A percentile compares a stretch with the other conserved stretches of the same genome.
These are phyloP conservation scores for Brachypalpus laphriformis DNA, from an alignment of 2,888 invertebrate genomes.

Conservation along the genomic window DNA sequence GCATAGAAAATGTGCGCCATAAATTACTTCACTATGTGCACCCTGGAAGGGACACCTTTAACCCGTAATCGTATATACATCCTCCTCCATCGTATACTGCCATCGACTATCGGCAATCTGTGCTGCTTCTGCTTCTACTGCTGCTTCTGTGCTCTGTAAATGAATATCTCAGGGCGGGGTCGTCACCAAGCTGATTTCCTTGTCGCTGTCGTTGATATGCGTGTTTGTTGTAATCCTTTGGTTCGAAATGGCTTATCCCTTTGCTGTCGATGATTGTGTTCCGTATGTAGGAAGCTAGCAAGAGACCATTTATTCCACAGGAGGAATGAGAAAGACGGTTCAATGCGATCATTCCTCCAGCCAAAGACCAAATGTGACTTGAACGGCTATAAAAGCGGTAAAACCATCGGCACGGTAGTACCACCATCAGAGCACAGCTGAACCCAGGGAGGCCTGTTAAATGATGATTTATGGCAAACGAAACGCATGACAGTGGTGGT, in stretches of 20 bases:
- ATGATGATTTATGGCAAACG: slow-evolving; percentile 68
- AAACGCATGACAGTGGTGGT: slow-evolving; percentile 64
- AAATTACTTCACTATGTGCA: slow-evolving; percentile 59
- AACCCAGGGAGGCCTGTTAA: slow-evolving; percentile 61
- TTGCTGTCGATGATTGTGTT: slow-evolving; percentile 64
- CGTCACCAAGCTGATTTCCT: slow-evolving; percentile 66
- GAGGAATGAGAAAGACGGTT: slow-evolving; percentile 42
- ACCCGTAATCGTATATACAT: slow-evolving; percentile 56
- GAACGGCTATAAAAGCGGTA: slow-evolving; percentile 47
- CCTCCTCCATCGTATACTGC: slow-evolving; percentile 3
- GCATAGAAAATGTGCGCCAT: slow-evolving; percentile 53
- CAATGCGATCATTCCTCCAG: slow-evolving; percentile 29
- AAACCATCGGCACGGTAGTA: slow-evolving; percentile 21
- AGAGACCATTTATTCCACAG: slow-evolving; percentile 41
- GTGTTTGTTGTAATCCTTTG: slow-evolving; percentile 58
- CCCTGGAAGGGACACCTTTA: slow-evolving; percentile 58
- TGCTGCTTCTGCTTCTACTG: slow-evolving; percentile 2
- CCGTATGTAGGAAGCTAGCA: slow-evolving; percentile 1
- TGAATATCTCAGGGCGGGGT: slow-evolving; percentile 65
- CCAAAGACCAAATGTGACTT: slow-evolving; percentile 68
- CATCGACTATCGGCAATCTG: slow-evolving; percentile 55
- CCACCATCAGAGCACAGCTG: slow-evolving; percentile 28
- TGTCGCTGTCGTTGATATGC: slow-evolving; percentile 66
- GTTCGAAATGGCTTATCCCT: slow-evolving; percentile 53
- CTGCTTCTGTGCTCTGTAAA: slow-evolving; percentile 26